These are phyloP conservation scores for Sternarchorhynchus goeldii DNA, from an alignment of 2,797 vertebrate species.

Conservation along the genomic window DNA sequence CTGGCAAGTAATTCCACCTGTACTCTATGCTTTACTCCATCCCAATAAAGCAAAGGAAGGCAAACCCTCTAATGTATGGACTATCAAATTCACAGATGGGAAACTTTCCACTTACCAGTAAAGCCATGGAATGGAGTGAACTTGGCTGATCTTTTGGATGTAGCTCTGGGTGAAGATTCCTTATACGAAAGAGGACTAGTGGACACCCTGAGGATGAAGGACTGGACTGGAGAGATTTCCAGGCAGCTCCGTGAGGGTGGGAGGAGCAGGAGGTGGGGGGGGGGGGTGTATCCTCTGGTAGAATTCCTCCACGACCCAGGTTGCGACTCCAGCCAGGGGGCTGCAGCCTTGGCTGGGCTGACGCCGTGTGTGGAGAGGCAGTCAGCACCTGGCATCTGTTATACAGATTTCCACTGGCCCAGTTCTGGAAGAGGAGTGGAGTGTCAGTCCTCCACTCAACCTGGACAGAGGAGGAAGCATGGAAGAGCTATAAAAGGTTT, in stretches of 20 bases:
- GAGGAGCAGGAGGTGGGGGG: constrained; percentile 29
- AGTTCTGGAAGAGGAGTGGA: constrained; percentile 21
- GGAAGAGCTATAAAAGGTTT: neutral
- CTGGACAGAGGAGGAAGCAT: constrained; percentile 1
- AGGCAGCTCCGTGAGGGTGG: neutral
- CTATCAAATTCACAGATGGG: constrained; percentile 43
- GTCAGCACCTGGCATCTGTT: constrained; percentile 46
- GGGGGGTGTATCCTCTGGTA: constrained; percentile 29
- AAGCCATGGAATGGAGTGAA: constrained; percentile 25
- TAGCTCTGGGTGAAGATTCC: neutral
- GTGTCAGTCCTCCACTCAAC: constrained; percentile 6
- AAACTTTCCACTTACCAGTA: constrained; percentile 16
- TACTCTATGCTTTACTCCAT: neutral
- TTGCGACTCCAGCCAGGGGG: constrained; percentile 30
- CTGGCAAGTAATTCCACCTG: constrained; percentile 28
- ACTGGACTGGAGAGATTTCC: constrained; percentile 34
- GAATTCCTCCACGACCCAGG: constrained; percentile 28
- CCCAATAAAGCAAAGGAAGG: constrained; percentile 27
- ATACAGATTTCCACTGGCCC: constrained; percentile 39
- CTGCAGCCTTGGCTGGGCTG: constrained; percentile 36
- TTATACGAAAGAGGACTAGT: constrained; percentile 6
- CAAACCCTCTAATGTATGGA: constrained; percentile 24
- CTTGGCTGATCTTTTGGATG: constrained; percentile 28
- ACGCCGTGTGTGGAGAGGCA: constrained; percentile 23
- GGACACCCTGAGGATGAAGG: neutral